Base-by-base conservation (phyloP, 1,140 invertebrate species). In the Dendroctonus valens region DNA sequence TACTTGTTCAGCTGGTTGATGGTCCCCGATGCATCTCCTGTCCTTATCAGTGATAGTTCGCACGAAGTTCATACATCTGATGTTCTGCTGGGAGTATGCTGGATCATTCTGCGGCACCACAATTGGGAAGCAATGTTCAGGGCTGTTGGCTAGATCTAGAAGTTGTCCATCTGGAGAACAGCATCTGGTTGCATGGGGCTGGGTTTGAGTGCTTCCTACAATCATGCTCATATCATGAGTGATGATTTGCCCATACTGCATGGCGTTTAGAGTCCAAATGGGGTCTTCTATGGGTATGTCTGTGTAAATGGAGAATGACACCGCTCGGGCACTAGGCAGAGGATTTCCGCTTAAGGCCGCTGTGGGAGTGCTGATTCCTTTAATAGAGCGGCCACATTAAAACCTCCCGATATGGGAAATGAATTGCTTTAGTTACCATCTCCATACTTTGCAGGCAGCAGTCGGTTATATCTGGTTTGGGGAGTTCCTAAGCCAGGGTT, bases 181-280 rank as follows among this genome's bases (percentile, higher is more conserved):
- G 72, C 91, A 93, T 46, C 82, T 80, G 2, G 85, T 85, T 8
- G 79, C 72, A 72, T 89, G 87, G 40, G 86, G 84, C 76, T 86
- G 87, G 26, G 86, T 84, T 78, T 91, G 89, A 5, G 89, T 87
- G 40, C 77, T 79, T 38, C 87, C 87, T 62, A 87, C 87, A 48
- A 88, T 85, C 77, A 91, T 81, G 51, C 86, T 89, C 88, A 93
- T 91, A 73, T 95, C 92, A 76, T 94, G 92, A 5, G 91, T 91
- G 37, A 94, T 87, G 57, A 94, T 89, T 78, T 94, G 92, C 7
- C 91, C 92, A 84, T 88, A 94, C 69, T 93, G 90, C 87, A 93
- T 93, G 14, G 90, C 84, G n/a, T 84, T 85, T 2, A 93, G 77
- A 4, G 88, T 90, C 81, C 86, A 91, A 51, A 85, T 78, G 0